phyloP scores from a whole-genome alignment of 2,113 vertebrate genomes.

The Sclerurus mexicanus region DNA sequence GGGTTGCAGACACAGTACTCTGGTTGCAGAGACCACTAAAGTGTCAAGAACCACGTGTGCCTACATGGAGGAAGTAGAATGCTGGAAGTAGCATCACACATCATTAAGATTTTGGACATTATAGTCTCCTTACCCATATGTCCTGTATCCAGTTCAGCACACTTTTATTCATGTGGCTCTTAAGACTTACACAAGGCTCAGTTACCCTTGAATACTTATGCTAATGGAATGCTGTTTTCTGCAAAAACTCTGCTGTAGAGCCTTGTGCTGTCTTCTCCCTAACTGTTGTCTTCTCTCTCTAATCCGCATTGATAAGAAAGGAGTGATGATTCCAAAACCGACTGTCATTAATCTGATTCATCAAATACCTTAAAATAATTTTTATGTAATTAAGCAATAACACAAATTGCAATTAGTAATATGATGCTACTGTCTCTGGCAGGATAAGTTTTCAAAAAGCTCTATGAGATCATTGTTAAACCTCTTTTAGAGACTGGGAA shows the following conservation, averaged over 20 bases:
- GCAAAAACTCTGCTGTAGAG: background rate
- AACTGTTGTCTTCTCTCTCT: background rate
- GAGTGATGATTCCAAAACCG: background rate
- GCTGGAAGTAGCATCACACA: background rate
- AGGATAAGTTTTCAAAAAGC: background rate
- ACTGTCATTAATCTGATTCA: background rate
- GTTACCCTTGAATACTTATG: background rate
- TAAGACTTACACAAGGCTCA: background rate
- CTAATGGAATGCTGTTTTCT: background rate
- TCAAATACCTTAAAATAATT: background rate
- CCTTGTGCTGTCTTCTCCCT: too few relatives aligned
- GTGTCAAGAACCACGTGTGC: accelerated
- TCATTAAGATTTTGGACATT: background rate
- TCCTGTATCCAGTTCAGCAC: background rate
- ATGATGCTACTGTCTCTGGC: background rate
- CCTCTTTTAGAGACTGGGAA: background rate
- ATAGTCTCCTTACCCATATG: background rate
- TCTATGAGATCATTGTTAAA: background rate
- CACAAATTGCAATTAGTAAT: background rate
- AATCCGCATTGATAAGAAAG: background rate
- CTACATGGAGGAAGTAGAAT: background rate
- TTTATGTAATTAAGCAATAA: background rate
- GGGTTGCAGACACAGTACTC: accelerated
- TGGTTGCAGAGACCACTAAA: background rate
- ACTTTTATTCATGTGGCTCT: background rate